Evolutionary conservation across 2,113 vertebrate species (phyloP).

Genomic region (Microtus oregoni): DNA sequence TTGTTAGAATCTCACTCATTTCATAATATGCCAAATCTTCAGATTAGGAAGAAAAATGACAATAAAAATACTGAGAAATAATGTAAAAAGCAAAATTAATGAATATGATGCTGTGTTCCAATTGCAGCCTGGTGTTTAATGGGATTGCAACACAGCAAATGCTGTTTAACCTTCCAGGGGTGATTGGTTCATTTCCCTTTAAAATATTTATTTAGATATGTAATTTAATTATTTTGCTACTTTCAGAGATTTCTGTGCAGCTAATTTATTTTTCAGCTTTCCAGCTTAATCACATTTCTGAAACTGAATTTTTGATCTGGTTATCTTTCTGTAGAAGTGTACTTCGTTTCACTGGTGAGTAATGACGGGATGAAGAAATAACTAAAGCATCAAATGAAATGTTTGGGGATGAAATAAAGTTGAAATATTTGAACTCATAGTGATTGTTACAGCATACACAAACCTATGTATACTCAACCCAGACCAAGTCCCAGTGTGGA

Average conservation of each 20-base stretch:
- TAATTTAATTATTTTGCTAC: slow-evolving; percentile 78
- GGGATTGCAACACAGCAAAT: slow-evolving; percentile 83
- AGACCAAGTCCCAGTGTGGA: neutral
- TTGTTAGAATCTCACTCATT: slow-evolving; percentile 90
- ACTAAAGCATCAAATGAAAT: slow-evolving; percentile 56
- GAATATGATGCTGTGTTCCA: slow-evolving; percentile 93
- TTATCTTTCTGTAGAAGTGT: slow-evolving; percentile 72
- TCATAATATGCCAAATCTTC: slow-evolving; percentile 90
- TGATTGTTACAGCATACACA: neutral
- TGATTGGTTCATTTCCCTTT: slow-evolving; percentile 66
- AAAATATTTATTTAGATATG: slow-evolving; percentile 77
- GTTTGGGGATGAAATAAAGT: slow-evolving; percentile 74
- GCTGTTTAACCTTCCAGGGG: slow-evolving; percentile 80
- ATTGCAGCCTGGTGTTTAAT: slow-evolving; percentile 89
- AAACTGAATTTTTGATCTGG: slow-evolving; percentile 76
- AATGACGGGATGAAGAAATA: slow-evolving; percentile 53
- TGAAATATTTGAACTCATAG: slow-evolving; percentile 54
- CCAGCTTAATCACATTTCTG: slow-evolving; percentile 80
- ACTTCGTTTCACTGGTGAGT: slow-evolving; percentile 77
- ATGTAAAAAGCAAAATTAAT: slow-evolving; percentile 87
- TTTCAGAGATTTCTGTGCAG: slow-evolving; percentile 83
- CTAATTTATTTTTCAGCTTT: slow-evolving; percentile 82
- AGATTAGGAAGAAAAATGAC: slow-evolving; percentile 91
- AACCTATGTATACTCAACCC: neutral
- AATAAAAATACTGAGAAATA: slow-evolving; percentile 89